Percentiles rank a stretch among this genome's conserved stretches.
Evolutionary conservation across 2,797 vertebrate species (phyloP).

Genomic region (Sebastes minor): DNA sequence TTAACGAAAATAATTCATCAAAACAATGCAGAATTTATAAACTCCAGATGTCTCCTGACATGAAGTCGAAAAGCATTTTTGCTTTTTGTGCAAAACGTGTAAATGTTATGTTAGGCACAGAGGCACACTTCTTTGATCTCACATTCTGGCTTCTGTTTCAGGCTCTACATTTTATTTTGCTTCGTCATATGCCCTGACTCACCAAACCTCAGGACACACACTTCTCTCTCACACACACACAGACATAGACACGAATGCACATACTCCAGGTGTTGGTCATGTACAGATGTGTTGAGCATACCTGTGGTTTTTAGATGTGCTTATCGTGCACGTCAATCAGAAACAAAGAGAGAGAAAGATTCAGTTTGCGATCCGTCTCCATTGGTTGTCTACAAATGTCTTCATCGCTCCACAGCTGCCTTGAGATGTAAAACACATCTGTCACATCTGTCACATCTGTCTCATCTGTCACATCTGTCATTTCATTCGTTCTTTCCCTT

Average conservation of each 20-base stretch:
- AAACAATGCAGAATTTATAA: background rate
- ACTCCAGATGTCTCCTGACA: background rate
- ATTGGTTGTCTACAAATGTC: background rate
- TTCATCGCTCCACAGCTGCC: constrained; percentile 4
- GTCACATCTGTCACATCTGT: background rate
- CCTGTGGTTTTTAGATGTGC: constrained; percentile 3
- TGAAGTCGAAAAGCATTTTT: background rate
- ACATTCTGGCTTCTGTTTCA: background rate
- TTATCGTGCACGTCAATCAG: background rate
- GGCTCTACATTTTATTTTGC: background rate
- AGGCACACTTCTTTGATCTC: background rate
- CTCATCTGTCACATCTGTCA: background rate
- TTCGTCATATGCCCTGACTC: constrained; percentile 4
- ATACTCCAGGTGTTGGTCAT: background rate
- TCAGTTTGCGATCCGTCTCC: background rate
- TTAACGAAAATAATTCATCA: background rate
- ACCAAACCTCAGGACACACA: background rate
- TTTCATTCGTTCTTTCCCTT: background rate
- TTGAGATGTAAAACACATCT: background rate
- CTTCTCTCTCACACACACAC: background rate
- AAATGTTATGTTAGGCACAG: too few species aligned
- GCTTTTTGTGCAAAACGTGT: background rate
- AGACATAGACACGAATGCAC: background rate
- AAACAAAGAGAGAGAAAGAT: background rate
- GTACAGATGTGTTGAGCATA: constrained; percentile 1